phyloP scores from a whole-genome alignment of 2,888 invertebrate species.

The Drosophila picticornis region DNA sequence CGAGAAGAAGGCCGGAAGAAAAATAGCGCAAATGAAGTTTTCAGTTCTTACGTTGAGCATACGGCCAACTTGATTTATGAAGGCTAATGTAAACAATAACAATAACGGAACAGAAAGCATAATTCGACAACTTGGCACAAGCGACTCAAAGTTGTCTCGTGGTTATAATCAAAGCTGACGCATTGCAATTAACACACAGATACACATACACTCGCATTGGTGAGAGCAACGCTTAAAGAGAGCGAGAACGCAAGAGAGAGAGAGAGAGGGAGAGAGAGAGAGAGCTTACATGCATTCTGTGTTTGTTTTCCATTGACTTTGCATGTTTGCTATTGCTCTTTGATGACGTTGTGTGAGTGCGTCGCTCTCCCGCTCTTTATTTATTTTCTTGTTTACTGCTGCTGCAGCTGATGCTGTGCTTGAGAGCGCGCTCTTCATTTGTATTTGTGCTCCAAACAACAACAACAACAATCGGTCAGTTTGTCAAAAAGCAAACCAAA shows the following conservation, averaged over 20 bases:
- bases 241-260: background rate
- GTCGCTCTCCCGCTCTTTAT: conserved; percentile 10
- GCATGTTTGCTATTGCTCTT: conserved; percentile 42
- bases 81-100: background rate
- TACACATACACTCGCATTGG: conserved; percentile 11
- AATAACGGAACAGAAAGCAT: background rate
- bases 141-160: conserved; percentile 26
- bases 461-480: conserved; percentile 21
- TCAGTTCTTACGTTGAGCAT: background rate
- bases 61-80: background rate
- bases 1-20: conserved; percentile 1
- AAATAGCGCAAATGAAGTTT: background rate
- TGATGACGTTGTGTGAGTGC: conserved; percentile 9
- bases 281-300: conserved; percentile 11
- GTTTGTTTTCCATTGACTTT: conserved; percentile 42
- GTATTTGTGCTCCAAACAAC: conserved; percentile 28
- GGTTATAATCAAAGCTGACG: conserved; percentile 62
- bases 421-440: conserved; percentile 18
- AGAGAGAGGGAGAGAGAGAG: background rate
- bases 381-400: conserved; percentile 18
- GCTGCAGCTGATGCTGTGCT: conserved; percentile 33
- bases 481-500: conserved; percentile 25
- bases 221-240: conserved; percentile 9
- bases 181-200: conserved; percentile 63
- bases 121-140: background rate